Base-by-base conservation (phyloP, 2,113 vertebrate genomes). In the Lichenostomus cassidix region DNA sequence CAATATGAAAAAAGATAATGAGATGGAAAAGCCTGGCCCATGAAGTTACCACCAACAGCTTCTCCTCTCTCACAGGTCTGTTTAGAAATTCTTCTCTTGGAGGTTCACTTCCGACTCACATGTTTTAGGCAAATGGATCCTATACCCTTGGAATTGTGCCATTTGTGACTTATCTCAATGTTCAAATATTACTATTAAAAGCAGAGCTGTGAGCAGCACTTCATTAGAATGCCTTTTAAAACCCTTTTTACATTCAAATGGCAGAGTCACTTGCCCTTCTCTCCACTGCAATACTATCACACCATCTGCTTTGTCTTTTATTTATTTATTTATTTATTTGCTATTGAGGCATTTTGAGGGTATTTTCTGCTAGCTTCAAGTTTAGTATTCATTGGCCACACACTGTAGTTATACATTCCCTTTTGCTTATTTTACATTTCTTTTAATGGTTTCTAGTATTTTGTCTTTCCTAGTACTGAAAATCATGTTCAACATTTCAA, bases 311-410 rank as follows among this genome's bases (percentile, higher is more conserved):
- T 86, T 71, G 67, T 25, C 39, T 37, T 62, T 44, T 11, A 11
- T 82, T 91, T 83, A 47, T 84, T 71, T 83, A 82, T 88, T 86
- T 84, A 89, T 90, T 93, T 83, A 87, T 64, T 82, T 78, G 31
- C 75, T 80, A 27, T 22, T 44, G 35, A 83, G 52, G 58, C 55
- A 80, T 55, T 91, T 53, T 8, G 4, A 70, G 39, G 63, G 31
- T 74, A 81, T 88, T 78, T 91, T 83, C 47, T 74, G 12, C 59
- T 67, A 52, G 11, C 39, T 83, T 73, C 50, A 74, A 19, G 56
- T 59, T 81, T 67, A 44, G 7, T 83, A 80, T 77, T 88, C 58
- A 70, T 35, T 44, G 68, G 59, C 55, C 22, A 11, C 21, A 50
- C 39, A 35, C 18, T 88, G 47, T 37, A 83, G 29, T 50, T 53